Evolutionary conservation across 2,888 invertebrate genomes (phyloP), one percentile per base, ranked within the genome.

Genomic region (Halictus ligatus): DNA sequence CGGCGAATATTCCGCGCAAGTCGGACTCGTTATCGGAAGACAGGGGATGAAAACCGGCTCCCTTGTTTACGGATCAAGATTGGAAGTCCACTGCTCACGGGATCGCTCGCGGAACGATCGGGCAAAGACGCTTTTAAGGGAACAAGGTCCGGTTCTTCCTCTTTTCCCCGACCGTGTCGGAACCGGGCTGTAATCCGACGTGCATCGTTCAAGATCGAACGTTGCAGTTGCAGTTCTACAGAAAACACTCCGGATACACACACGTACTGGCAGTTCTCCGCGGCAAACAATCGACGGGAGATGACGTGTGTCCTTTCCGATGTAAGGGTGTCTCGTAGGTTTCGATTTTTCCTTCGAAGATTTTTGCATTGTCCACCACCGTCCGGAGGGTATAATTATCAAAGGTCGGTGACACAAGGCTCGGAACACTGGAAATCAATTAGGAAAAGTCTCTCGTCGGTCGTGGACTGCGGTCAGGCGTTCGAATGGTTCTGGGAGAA

Each of bases 31-130:
- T 60, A 60, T 60, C 13, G 60, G 25, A 25, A 25, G 25, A 25
- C 60, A 25, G 25, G 25, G 13, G 60, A 60, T 25, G 60, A 25
- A 60, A 60, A 60, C n/a, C 13, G 60, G 25, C 25, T 60, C 25
- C 60, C 25, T 60, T 60, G 60, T 60, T 83, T 29, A 67, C 29
- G 35, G 29, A 29, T 29, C 67, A 29, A 67, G 60, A 67, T 67
- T 67, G 35, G 67, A 67, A 67, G 18, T 29, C 67, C 29, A 29
- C 29, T 67, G 7, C 29, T 67, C 35, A 67, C 15, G 7, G 35
- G 7, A 67, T 67, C 29, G 67, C 67, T 18, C 15, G 25, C 67
- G 67, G 18, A 29, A 67, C 29, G 67, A 67, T 67, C 29, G 67
- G 29, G 29, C 18, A 29, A 67, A 29, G 67, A 67, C 35, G 29